phyloP scores from a whole-genome alignment of 2,113 vertebrate species.

The Glaucomys volans region DNA sequence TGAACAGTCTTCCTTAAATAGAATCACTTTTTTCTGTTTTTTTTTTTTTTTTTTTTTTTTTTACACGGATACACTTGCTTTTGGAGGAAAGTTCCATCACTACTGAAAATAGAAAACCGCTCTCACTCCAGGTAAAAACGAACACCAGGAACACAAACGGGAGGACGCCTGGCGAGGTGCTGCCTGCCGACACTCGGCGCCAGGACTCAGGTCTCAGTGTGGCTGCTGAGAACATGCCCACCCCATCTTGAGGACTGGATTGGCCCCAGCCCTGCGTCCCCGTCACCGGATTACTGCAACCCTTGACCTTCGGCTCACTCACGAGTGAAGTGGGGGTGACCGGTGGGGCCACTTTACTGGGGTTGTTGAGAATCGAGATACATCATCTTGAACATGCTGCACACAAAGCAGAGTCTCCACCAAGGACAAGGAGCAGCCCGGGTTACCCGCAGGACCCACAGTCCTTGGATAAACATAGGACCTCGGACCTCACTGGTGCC shows the following conservation, averaged over 20 bases:
- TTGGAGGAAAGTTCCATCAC: constrained; percentile 3
- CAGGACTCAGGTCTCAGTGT: background rate
- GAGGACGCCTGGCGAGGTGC: background rate
- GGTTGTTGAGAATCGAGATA: background rate
- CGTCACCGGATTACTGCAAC: background rate
- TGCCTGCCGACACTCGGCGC: background rate
- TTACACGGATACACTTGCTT: constrained; percentile 1
- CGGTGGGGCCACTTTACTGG: background rate
- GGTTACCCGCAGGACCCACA: background rate
- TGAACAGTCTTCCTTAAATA: constrained; percentile 17
- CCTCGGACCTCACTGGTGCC: background rate
- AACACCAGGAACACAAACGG: constrained; percentile 2
- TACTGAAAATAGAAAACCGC: constrained; percentile 41
- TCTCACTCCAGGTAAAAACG: constrained; percentile 53
- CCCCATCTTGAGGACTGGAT: no score
- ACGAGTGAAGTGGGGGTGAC: background rate
- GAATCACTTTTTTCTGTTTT: background rate
- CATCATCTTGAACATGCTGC: background rate
- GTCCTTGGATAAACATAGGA: background rate
- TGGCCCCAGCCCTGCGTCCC: no score
- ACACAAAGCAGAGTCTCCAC: background rate
- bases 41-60: background rate
- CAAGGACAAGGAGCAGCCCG: background rate
- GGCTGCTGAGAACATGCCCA: background rate
- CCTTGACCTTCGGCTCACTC: background rate